phyloP scores from a whole-genome alignment of 1,140 invertebrate species.

The Xylocopa sonorina region DNA sequence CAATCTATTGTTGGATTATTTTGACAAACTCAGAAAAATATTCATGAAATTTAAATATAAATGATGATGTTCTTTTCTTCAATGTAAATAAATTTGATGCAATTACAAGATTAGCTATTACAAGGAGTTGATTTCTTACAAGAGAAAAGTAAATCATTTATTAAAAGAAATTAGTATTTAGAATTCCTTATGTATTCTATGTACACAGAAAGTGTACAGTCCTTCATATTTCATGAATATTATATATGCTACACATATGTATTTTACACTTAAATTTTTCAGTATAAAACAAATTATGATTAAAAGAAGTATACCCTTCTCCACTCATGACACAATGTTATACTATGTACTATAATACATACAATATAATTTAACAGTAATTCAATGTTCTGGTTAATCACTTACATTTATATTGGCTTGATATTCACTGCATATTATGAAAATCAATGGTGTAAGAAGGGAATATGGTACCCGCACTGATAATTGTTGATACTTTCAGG shows the following conservation, averaged over 20 bases:
- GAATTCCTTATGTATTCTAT: not conserved
- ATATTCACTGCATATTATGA: conserved; percentile 54
- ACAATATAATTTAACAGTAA: conserved; percentile 14
- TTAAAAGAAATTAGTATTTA: not conserved
- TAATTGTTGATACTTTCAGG: conserved; percentile 63
- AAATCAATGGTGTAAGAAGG: conserved; percentile 74
- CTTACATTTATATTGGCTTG: conserved; percentile 63
- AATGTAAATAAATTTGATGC: conserved; percentile 35
- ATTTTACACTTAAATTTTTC: not conserved
- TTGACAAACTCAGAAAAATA: conserved; percentile 6
- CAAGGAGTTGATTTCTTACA: not conserved
- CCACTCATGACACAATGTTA: not conserved
- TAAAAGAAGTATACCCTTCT: not conserved
- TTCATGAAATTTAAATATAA: conserved; percentile 28
- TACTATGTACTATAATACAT: not conserved
- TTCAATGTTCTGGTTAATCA: conserved; percentile 20
- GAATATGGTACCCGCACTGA: conserved; percentile 39
- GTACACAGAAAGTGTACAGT: not conserved
- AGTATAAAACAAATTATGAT: not conserved
- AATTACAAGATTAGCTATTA: not conserved
- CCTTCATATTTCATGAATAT: conserved; percentile 31
- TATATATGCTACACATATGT: conserved; percentile 2
- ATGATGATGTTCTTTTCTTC: no score
- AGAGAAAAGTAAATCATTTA: not conserved
- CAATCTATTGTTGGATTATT: conserved; percentile 12